Percentiles rank a stretch among this genome's conserved stretches.
Evolutionary conservation across 2,888 invertebrate species (phyloP).

Genomic region (Trissonchulus sp.): DNA sequence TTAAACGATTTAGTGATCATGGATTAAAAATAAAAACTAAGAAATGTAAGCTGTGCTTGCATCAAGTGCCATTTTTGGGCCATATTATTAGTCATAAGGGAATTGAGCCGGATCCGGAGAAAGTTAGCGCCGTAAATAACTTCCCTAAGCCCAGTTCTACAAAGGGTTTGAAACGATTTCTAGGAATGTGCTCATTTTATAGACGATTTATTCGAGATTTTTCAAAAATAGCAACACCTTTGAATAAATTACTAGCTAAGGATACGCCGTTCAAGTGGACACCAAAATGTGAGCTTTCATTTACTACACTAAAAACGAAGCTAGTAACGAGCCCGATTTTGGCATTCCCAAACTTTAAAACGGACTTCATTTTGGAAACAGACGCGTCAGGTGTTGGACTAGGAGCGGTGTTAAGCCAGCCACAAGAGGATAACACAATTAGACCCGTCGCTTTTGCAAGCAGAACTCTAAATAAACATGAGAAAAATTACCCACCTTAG

Average conservation of each 20-base stretch:
- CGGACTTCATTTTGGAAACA: background rate
- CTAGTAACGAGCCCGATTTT: conserved; percentile 12
- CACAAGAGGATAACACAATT: no score
- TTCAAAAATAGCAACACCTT: conserved; percentile 15
- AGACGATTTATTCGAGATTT: conserved; percentile 6
- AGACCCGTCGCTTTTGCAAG: no score
- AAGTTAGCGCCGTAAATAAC: background rate
- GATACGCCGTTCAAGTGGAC: conserved; percentile 21
- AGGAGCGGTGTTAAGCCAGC: no score
- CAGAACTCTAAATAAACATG: no score
- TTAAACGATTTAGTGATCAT: conserved; percentile 20
- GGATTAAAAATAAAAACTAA: background rate
- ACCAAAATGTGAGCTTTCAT: background rate
- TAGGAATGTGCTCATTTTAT: conserved; percentile 13
- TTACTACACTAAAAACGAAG: background rate
- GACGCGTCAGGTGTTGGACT: background rate
- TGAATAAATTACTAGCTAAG: conserved; percentile 7
- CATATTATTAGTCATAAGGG: background rate
- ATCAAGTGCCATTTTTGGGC: conserved; percentile 18
- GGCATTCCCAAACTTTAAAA: conserved; percentile 22
- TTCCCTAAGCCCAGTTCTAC: background rate
- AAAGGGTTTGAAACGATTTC: conserved; percentile 8
- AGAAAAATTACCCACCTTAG: no score
- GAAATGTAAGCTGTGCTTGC: conserved; percentile 4
- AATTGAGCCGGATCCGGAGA: conserved; percentile 2